Conservation (phyloP, 1,140 invertebrate species). For the Lineus longissimus region DNA sequence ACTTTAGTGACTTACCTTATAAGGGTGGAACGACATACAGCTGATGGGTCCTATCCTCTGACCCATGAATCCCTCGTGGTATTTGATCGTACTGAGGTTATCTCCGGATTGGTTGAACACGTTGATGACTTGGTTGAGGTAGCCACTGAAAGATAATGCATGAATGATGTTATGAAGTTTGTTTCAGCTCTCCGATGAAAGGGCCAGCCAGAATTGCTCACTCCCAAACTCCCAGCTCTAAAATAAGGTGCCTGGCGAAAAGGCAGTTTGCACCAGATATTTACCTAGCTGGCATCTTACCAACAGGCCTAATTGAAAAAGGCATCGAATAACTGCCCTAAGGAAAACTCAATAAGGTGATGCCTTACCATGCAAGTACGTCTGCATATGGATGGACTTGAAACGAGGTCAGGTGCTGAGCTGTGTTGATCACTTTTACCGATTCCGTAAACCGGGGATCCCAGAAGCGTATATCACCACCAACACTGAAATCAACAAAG, state of each 20-base stretch:
- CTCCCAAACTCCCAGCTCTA: no score
- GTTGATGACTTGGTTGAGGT: constrained; percentile 74
- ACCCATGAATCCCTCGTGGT: constrained; percentile 87
- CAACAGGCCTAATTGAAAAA: not conserved
- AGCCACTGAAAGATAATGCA: constrained; percentile 66
- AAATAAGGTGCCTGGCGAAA: no score
- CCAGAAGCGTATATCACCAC: constrained; percentile 76
- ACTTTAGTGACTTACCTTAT: constrained; percentile 67
- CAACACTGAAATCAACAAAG: constrained; percentile 58
- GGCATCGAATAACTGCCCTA: no score
- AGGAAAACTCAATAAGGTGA: no score
- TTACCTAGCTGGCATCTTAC: not conserved
- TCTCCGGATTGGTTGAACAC: constrained; percentile 72
- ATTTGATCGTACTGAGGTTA: constrained; percentile 68
- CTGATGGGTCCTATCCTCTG: constrained; percentile 78
- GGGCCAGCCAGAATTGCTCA: no score
- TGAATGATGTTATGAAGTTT: no score
- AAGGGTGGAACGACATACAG: constrained; percentile 82
- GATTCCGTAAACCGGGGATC: constrained; percentile 70
- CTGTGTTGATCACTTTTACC: constrained; percentile 62
- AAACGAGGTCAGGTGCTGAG: constrained; percentile 73
- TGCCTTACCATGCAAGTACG: constrained; percentile 77
- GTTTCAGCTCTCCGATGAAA: no score
- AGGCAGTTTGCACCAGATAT: not conserved
- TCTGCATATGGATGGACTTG: constrained; percentile 73